Evolutionary conservation across 2,888 invertebrate species (phyloP).

Genomic region (Apeira syringaria): DNA sequence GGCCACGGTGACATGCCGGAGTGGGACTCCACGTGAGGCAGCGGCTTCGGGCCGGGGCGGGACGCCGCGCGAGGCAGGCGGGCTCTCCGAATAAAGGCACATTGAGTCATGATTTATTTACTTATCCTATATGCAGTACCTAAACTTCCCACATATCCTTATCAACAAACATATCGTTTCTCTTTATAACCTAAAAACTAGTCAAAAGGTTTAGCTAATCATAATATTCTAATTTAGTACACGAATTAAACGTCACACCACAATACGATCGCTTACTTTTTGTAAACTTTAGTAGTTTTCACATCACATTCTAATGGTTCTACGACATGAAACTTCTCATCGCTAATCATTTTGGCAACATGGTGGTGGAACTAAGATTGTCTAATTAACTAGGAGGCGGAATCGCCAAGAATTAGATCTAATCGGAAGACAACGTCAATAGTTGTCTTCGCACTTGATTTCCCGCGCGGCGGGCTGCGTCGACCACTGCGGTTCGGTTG

Average conservation of each 20-base stretch:
- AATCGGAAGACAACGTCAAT: slow-evolving; percentile 58
- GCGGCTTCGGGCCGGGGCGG: slow-evolving; percentile 51
- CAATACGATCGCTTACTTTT: slow-evolving; percentile 62
- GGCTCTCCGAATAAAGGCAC: slow-evolving; percentile 81
- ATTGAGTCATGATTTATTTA: slow-evolving; percentile 76
- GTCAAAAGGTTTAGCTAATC: slow-evolving; percentile 63
- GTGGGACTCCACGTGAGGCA: no score
- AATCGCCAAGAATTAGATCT: slow-evolving; percentile 63
- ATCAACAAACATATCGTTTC: slow-evolving; percentile 53
- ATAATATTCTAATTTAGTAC: slow-evolving; percentile 54
- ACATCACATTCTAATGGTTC: slow-evolving; percentile 74
- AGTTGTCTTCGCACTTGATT: slow-evolving; percentile 77
- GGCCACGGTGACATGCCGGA: no score
- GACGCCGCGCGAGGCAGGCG: slow-evolving; percentile 72
- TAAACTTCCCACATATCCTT: slow-evolving; percentile 52
- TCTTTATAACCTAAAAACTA: slow-evolving; percentile 71
- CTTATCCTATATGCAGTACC: slow-evolving; percentile 69
- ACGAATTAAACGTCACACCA: slow-evolving; percentile 77
- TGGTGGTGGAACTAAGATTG: slow-evolving; percentile 79
- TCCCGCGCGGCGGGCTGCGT: slow-evolving; percentile 64
- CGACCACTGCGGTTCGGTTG: slow-evolving; percentile 67
- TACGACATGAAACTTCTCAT: slow-evolving; percentile 64
- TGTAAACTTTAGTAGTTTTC: slow-evolving; percentile 68
- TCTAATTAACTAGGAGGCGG: slow-evolving; percentile 75
- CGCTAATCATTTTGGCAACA: slow-evolving; percentile 80